Evolutionary conservation across 2,888 invertebrate genomes (phyloP).

Genomic region (Rhodophaea formosa): DNA sequence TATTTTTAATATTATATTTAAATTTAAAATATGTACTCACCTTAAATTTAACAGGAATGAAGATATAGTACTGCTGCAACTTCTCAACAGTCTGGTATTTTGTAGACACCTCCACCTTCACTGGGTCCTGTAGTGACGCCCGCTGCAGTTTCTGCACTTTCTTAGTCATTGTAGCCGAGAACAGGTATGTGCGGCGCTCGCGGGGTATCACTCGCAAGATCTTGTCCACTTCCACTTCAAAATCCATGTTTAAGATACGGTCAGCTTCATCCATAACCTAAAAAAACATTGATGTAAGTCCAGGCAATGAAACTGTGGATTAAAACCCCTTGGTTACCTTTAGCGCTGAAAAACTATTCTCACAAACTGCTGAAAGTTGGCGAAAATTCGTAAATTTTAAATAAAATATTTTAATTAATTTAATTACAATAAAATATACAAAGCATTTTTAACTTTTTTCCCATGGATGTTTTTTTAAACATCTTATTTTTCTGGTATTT

Average conservation of each 20-base stretch:
- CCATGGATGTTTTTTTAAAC: too few species aligned
- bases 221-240: constrained; percentile 98
- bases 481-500: too few species aligned
- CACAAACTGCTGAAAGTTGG: too few species aligned
- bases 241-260: constrained; percentile 99
- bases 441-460: too few species aligned
- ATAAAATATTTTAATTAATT: too few species aligned
- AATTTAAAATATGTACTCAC: too few species aligned
- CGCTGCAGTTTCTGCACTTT: constrained; percentile 97
- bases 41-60: constrained; percentile 97
- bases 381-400: too few species aligned
- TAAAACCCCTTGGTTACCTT: background rate
- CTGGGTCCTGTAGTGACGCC: constrained; percentile 96
- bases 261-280: constrained; percentile 99
- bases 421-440: too few species aligned
- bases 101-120: constrained; percentile 96
- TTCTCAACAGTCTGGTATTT: constrained; percentile 99
- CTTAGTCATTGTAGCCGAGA: constrained; percentile 99
- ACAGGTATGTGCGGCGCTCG: constrained; percentile 94
- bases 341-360: too few species aligned
- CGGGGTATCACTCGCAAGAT: constrained; percentile 94
- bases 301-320: too few species aligned
- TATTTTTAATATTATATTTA: too few species aligned
- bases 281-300: background rate
- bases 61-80: constrained; percentile 95